These are phyloP conservation scores for Drosophila subsilvestris DNA, from an alignment of 2,888 invertebrate species.

Conservation along the genomic window DNA sequence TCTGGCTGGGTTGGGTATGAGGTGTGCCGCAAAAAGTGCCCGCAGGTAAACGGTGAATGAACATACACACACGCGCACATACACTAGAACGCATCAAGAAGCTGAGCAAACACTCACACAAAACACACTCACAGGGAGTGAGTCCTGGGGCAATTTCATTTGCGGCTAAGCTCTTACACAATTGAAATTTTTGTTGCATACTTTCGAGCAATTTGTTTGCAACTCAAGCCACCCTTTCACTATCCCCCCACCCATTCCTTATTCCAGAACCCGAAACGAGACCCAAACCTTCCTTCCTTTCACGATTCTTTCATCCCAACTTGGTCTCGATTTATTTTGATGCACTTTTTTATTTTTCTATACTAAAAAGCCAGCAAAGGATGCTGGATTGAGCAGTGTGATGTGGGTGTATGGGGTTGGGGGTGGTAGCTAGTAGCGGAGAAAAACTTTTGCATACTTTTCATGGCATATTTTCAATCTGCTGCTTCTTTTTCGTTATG, in stretches of 20 bases:
- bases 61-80: conserved; percentile 10
- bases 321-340: conserved; percentile 46
- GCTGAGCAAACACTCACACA: conserved; percentile 26
- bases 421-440: conserved; percentile 11
- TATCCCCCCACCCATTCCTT: neutral
- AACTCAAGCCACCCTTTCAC: conserved; percentile 29
- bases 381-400: neutral
- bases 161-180: conserved; percentile 56
- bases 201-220: conserved; percentile 65
- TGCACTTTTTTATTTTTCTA: conserved; percentile 36
- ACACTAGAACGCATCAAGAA: conserved; percentile 22
- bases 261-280: neutral
- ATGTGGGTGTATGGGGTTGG: neutral
- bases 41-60: conserved; percentile 41
- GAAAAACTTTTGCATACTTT: conserved; percentile 47
- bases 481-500: conserved; percentile 34
- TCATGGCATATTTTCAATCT: conserved; percentile 42
- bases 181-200: conserved; percentile 69
- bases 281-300: neutral
- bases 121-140: conserved; percentile 5
- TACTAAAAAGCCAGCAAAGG: conserved; percentile 10
- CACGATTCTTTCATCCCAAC: conserved; percentile 5
- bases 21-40: conserved; percentile 32
- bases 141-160: conserved; percentile 59
- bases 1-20: conserved; percentile 4